These are phyloP conservation scores for Odontothrips loti DNA, from an alignment of 2,888 invertebrate species.

Conservation along the genomic window DNA sequence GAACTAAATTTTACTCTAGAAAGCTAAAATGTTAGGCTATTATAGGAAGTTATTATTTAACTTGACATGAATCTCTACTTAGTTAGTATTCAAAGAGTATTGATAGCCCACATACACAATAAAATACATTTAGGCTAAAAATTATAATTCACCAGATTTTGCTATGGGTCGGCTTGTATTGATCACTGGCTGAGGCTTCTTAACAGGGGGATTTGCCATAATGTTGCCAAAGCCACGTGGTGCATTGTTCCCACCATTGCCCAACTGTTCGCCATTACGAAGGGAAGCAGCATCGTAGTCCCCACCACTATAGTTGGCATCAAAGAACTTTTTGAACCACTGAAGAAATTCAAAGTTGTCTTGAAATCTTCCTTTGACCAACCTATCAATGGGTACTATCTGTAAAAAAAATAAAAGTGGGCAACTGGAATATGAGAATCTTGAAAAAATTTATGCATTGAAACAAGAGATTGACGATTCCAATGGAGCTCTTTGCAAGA, in stretches of 20 bases:
- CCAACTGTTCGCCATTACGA: slow-evolving; percentile 81
- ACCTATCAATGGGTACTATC: slow-evolving; percentile 88
- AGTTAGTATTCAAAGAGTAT: slow-evolving; percentile 47
- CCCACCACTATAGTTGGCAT: slow-evolving; percentile 94
- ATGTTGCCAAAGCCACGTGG: not conserved
- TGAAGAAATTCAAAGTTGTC: slow-evolving; percentile 99
- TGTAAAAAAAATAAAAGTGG: slow-evolving; percentile 51
- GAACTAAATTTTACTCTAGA: no score
- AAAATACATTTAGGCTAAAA: not conserved
- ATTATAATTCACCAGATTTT: slow-evolving; percentile 58
- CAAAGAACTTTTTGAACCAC: slow-evolving; percentile 99
- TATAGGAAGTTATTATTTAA: no score
- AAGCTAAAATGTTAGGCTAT: no score
- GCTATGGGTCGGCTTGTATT: slow-evolving; percentile 55
- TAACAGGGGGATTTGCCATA: not conserved
- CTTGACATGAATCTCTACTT: not conserved
- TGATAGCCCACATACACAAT: slow-evolving; percentile 41
- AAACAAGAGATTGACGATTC: no score
- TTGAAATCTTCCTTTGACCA: slow-evolving; percentile 98
- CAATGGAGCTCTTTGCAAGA: no score
- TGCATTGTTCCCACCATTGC: slow-evolving; percentile 57
- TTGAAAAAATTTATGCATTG: no score
- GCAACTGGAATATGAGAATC: not conserved
- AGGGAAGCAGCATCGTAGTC: slow-evolving; percentile 88
- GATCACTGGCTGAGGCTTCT: not conserved